A percentile compares a stretch with the other conserved stretches of the same genome.
Evolutionary conservation across 2,113 vertebrate genomes (phyloP).

Genomic region (Upupa epops): DNA sequence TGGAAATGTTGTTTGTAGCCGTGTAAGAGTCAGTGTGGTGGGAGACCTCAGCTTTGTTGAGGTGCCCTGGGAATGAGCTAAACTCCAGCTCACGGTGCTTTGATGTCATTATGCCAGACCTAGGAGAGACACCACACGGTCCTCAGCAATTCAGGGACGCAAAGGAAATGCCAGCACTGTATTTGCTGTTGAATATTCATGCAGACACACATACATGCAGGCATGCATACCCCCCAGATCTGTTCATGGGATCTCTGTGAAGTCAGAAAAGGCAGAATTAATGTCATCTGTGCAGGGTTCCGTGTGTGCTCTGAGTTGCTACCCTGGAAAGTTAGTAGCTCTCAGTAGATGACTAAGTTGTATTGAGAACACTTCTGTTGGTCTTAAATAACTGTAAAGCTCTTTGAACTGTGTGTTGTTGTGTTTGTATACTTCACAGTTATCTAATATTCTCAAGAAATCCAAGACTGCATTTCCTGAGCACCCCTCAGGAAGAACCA

Average conservation of each 20-base stretch:
- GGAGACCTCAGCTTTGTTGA: not conserved
- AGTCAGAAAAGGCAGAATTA: not conserved
- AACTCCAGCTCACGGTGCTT: not conserved
- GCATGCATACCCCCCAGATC: not conserved
- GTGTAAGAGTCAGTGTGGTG: not conserved
- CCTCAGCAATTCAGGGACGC: not conserved
- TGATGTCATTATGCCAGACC: not conserved
- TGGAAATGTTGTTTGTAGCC: not conserved
- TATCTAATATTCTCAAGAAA: not conserved
- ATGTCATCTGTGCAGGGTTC: fast-evolving
- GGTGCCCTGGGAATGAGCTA: not conserved
- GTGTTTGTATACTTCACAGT: not conserved
- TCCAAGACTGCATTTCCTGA: not conserved
- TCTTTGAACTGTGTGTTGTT: not conserved
- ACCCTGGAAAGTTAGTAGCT: not conserved
- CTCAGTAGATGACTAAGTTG: not conserved
- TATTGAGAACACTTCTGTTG: not conserved
- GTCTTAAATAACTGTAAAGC: not conserved
- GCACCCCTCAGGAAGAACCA: not conserved
- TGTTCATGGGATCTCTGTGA: not conserved
- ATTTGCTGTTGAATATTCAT: not conserved
- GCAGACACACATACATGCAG: fast-evolving
- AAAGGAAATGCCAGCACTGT: not conserved
- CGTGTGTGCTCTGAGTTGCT: not conserved
- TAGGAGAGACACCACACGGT: not conserved